phyloP scores from a whole-genome alignment of 2,113 vertebrate genomes.

The Procavia capensis region DNA sequence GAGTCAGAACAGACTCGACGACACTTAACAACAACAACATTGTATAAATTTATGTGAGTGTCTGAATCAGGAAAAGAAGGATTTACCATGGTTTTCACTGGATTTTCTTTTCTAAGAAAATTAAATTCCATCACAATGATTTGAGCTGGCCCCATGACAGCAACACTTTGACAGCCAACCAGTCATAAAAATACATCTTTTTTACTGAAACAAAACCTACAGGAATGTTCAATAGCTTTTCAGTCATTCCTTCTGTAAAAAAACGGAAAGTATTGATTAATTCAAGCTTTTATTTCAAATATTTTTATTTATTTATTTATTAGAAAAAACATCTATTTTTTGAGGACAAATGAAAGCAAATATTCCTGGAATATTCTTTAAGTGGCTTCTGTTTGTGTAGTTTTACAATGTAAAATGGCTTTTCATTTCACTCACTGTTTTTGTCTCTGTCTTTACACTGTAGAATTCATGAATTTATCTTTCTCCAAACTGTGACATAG shows the following conservation, averaged over 20 bases:
- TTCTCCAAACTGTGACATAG: too few relatives aligned
- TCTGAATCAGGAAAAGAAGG: not conserved
- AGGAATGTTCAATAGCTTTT: not conserved
- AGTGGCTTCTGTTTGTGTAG: not conserved
- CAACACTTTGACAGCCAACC: not conserved
- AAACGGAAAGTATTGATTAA: not conserved
- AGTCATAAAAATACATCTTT: not conserved
- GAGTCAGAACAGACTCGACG: too few relatives aligned
- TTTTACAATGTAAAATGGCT: not conserved
- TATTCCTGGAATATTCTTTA: not conserved
- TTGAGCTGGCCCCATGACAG: not conserved
- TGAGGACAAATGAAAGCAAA: not conserved
- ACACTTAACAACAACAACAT: too few relatives aligned
- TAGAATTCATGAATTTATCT: too few relatives aligned
- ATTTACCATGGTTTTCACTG: not conserved
- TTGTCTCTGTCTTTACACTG: too few relatives aligned
- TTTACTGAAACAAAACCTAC: not conserved
- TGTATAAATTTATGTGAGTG: not conserved
- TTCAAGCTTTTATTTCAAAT: conserved; percentile 16
- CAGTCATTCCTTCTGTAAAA: not conserved
- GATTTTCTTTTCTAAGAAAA: not conserved
- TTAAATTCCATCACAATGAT: not conserved
- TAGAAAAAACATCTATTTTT: not conserved
- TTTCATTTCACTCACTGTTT: not conserved
- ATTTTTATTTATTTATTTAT: not conserved